Conservation (phyloP, 1,140 invertebrate species). For the Drosophila pandora region DNA sequence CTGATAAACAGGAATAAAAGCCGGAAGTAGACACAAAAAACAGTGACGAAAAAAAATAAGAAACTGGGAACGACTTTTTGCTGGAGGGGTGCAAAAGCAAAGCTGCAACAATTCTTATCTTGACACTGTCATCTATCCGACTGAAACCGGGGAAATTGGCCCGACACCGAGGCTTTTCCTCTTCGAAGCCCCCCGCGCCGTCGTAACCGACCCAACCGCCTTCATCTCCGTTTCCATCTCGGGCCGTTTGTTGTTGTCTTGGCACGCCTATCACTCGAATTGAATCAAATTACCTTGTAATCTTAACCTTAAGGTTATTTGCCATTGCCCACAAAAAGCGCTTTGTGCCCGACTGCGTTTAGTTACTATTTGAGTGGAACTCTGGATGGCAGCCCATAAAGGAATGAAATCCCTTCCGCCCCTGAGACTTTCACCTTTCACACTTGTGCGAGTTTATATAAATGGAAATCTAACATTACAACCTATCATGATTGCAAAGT, state of each 20-base stretch:
- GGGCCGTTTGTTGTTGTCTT: slow-evolving; percentile 62
- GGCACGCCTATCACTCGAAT: slow-evolving; percentile 83
- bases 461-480: slow-evolving; percentile 83
- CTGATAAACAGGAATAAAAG: slow-evolving; percentile 58
- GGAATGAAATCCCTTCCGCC: not conserved
- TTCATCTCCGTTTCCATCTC: slow-evolving; percentile 46
- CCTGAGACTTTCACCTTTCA: slow-evolving; percentile 64
- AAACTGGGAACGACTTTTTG: slow-evolving; percentile 23
- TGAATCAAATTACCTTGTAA: slow-evolving; percentile 84
- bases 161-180: slow-evolving; percentile 41
- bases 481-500: slow-evolving; percentile 82
- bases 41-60: not conserved
- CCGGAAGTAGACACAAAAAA: slow-evolving; percentile 16
- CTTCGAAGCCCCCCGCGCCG: slow-evolving; percentile 21
- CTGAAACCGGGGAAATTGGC: slow-evolving; percentile 70
- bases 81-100: slow-evolving; percentile 52
- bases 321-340: slow-evolving; percentile 76
- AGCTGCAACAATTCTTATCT: slow-evolving; percentile 74
- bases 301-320: slow-evolving; percentile 84
- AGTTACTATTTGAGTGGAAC: slow-evolving; percentile 72
- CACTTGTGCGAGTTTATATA: slow-evolving; percentile 71
- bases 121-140: slow-evolving; percentile 71
- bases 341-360: slow-evolving; percentile 75
- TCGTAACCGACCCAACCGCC: slow-evolving; percentile 12
- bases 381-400: not conserved